A percentile compares a stretch with the other conserved stretches of the same genome.
Evolutionary conservation across 2,888 invertebrate species (phyloP).

Genomic region (Sclerodermus sp.): DNA sequence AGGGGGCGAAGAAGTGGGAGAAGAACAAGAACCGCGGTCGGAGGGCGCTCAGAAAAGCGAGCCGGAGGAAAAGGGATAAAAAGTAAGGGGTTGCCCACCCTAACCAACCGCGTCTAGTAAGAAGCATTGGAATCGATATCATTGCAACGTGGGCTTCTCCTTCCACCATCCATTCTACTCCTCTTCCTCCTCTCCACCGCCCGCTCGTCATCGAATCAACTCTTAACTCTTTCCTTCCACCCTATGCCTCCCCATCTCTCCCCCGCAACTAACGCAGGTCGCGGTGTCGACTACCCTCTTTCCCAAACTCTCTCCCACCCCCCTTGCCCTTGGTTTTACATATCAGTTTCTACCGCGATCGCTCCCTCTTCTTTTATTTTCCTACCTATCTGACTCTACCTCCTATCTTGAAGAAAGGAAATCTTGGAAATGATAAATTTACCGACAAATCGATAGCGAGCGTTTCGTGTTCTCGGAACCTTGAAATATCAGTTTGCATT

Average conservation of each 20-base stretch:
- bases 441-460: no score
- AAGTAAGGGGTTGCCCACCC: constrained; percentile 56
- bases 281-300: not conserved
- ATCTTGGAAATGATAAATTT: no score
- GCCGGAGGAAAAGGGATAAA: constrained; percentile 52
- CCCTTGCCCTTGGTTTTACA: no score
- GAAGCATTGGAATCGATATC: constrained; percentile 58
- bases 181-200: constrained; percentile 19
- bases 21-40: constrained; percentile 28
- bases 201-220: constrained; percentile 43
- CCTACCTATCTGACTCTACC: no score
- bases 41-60: constrained; percentile 33
- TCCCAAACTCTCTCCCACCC: constrained; percentile 29
- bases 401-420: no score
- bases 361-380: constrained; percentile 9
- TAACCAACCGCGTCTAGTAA: constrained; percentile 54
- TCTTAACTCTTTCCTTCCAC: constrained; percentile 52
- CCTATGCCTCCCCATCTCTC: no score
- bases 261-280: not conserved
- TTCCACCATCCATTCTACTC: constrained; percentile 44
- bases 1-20: constrained; percentile 16
- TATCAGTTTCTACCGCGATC: constrained; percentile 22
- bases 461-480: no score
- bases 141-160: constrained; percentile 55
- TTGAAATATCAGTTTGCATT: no score